Conservation (phyloP, 2,797 vertebrate genomes). For the Telmatherina bonti region DNA sequence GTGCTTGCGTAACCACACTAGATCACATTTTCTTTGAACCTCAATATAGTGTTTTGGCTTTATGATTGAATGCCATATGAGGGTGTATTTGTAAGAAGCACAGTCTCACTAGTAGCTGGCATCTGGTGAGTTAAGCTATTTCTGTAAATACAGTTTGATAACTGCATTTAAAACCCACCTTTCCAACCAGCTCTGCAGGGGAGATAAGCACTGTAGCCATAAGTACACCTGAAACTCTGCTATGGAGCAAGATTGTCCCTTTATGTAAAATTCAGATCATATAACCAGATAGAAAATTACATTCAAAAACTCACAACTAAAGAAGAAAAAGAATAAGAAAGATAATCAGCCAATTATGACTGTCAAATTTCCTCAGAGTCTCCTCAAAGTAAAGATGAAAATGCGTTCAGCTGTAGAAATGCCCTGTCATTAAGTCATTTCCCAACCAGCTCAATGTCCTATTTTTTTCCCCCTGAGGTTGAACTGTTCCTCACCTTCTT, state of each 20-base stretch:
- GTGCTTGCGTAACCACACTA: neutral
- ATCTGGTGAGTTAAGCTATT: neutral
- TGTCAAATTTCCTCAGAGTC: neutral
- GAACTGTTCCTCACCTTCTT: slow-evolving; percentile 2
- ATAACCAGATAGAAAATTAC: neutral
- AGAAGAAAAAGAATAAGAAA: neutral
- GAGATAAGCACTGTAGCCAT: slow-evolving; percentile 55
- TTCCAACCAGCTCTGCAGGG: slow-evolving; percentile 42
- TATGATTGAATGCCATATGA: neutral
- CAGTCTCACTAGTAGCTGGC: neutral
- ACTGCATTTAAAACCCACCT: slow-evolving; percentile 48
- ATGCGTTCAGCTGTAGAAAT: neutral
- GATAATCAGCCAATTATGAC: too few relatives aligned
- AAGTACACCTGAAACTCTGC: slow-evolving; percentile 39
- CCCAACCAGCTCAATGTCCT: neutral
- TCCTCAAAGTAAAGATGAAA: slow-evolving; percentile 6
- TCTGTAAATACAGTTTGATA: slow-evolving; percentile 49
- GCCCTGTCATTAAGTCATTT: neutral
- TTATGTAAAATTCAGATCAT: neutral
- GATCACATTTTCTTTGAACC: neutral
- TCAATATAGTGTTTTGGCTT: neutral
- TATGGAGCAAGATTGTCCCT: slow-evolving; percentile 3
- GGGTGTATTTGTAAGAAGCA: neutral
- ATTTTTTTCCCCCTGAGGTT: neutral
- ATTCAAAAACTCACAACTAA: neutral